These are phyloP conservation scores for Drosophila melanosoma DNA, from an alignment of 2,888 invertebrate genomes.

Conservation along the genomic window DNA sequence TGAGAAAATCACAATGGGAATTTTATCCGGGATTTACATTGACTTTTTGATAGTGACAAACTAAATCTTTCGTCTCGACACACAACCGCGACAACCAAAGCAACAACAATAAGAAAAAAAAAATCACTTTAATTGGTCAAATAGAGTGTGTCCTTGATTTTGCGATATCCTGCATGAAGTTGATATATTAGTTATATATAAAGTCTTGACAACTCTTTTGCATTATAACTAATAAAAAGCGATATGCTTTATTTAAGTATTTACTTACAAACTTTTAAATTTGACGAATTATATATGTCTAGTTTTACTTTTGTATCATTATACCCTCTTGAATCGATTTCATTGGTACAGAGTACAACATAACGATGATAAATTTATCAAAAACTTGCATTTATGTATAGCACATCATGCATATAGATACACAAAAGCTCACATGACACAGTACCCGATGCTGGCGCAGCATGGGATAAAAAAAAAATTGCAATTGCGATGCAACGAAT, in stretches of 20 bases:
- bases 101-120: slow-evolving; percentile 18
- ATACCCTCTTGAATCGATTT: not conserved
- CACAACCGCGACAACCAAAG: slow-evolving; percentile 38
- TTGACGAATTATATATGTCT: too few relatives aligned
- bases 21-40: slow-evolving; percentile 25
- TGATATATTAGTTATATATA: not conserved
- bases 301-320: not conserved
- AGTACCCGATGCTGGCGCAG: slow-evolving; percentile 20
- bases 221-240: not conserved
- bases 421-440: slow-evolving; percentile 18
- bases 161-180: not conserved
- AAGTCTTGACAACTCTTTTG: not conserved
- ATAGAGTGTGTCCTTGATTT: not conserved
- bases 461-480: slow-evolving; percentile 22
- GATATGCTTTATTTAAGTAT: not conserved
- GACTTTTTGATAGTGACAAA: slow-evolving; percentile 27
- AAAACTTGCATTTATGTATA: slow-evolving; percentile 31
- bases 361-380: slow-evolving; percentile 56
- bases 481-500: slow-evolving; percentile 57
- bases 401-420: slow-evolving; percentile 25
- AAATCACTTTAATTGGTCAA: slow-evolving; percentile 2
- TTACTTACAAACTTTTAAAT: not conserved
- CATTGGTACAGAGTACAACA: not conserved
- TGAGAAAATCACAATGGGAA: slow-evolving; percentile 40
- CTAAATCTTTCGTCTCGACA: slow-evolving; percentile 51